These are phyloP conservation scores for Drosophila nebulosa DNA, from an alignment of 1,140 invertebrate species.

Conservation along the genomic window DNA sequence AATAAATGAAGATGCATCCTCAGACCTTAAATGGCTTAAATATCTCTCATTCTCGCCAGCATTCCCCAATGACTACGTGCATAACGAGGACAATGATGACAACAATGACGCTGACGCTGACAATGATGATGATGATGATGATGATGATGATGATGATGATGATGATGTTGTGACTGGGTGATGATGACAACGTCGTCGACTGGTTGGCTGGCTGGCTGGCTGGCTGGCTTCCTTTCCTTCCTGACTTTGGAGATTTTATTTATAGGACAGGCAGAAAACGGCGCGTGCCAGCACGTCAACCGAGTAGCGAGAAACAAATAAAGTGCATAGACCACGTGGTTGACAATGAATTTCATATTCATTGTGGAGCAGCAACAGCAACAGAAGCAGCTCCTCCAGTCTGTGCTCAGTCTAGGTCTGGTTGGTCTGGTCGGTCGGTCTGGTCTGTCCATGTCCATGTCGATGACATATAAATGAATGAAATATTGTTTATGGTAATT, in stretches of 20 bases:
- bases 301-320: not conserved
- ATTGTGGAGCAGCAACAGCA: constrained; percentile 17
- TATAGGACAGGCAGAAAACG: constrained; percentile 1
- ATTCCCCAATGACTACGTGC: constrained; percentile 60
- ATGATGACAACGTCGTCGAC: not conserved
- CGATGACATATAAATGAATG: constrained; percentile 61
- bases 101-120: not conserved
- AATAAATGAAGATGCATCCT: constrained; percentile 70
- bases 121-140: not conserved
- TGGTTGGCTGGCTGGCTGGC: not conserved
- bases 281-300: constrained; percentile 7
- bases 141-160: not conserved
- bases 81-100: constrained; percentile 27
- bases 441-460: not conserved
- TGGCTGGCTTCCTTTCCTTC: not conserved
- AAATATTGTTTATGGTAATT: constrained; percentile 72
- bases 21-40: constrained; percentile 59
- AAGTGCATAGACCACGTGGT: constrained; percentile 27
- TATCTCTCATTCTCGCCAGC: constrained; percentile 48
- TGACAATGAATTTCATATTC: constrained; percentile 25
- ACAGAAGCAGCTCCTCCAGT: not conserved
- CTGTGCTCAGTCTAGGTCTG: not conserved
- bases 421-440: not conserved
- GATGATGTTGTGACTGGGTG: too few relatives aligned
- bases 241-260: constrained; percentile 2